Evolutionary conservation across 2,113 vertebrate genomes (phyloP), one percentile per base, ranked within the genome.

Genomic region (Ciconia stormi): DNA sequence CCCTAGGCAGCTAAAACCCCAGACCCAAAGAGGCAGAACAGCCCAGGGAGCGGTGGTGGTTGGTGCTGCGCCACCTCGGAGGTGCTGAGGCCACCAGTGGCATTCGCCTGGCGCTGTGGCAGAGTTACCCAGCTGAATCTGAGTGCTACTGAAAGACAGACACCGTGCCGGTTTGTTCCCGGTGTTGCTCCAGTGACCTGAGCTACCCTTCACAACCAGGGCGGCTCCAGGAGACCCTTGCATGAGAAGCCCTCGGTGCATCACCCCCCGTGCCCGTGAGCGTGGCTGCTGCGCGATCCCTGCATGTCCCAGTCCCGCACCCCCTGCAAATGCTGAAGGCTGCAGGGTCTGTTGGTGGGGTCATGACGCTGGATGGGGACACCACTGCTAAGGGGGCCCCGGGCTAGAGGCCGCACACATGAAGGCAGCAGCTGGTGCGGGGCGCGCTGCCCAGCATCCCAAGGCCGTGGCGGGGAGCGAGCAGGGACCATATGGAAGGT

Each of bases 371-470:
- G 66, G 47, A 32, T 34, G 32, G 63, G 27, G 53, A 66, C 76
- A 81, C 19, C 34, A 16, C 4, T 27, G 50, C 53, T 56, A 17
- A 73, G 62, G 34, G 44, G 3, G 34, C 30, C 32, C 34, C 0
- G 0, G 19, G 42, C 62, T 13, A 36, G 49, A 21, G 26, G 26
- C 66, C 6, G 4, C 1, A 2, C 59, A 22, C 0, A 0, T 29
- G 81, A 36, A 65, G 71, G 53, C 38, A 79, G 71, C 29, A 77
- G 38, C 21, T 20, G 4, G 40, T 23, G 52, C 2, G 0, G 70
- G 65, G 25, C 0, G 0, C 2, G 4, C 47, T 85, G 82, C 58
- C 66, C 5, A 1, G 74, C 0, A 0, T 73, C 58, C 49, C 0
- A 2, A 71, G 38, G n/a, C 67, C 3, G 2, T 26, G 71, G 58